Percentiles rank a stretch among this genome's conserved stretches.
Conservation (phyloP, 1,140 invertebrate genomes). For the Rhyzopertha dominica region DNA sequence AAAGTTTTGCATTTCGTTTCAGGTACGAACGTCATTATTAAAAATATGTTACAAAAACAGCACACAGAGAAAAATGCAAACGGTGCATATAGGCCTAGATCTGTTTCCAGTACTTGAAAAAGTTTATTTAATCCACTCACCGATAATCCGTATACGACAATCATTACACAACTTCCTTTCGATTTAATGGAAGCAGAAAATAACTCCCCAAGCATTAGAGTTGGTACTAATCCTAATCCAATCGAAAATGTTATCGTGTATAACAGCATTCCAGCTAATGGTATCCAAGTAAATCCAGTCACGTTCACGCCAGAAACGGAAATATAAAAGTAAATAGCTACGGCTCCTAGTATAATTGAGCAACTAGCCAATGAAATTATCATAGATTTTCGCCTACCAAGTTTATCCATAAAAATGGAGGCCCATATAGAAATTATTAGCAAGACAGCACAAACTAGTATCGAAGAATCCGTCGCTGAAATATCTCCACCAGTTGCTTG, state of each 20-base stretch:
- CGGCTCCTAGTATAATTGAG: constrained; percentile 46
- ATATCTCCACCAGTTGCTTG: constrained; percentile 55
- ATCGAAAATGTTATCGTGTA: constrained; percentile 34
- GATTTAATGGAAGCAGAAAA: constrained; percentile 39
- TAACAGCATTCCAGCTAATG: constrained; percentile 29
- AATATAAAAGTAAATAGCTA: constrained; percentile 49
- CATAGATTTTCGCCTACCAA: constrained; percentile 62
- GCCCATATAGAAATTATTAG: constrained; percentile 58
- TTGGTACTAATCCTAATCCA: constrained; percentile 35
- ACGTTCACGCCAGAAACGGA: constrained; percentile 22
- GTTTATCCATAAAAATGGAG: constrained; percentile 61
- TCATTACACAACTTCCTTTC: constrained; percentile 29
- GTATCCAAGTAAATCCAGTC: constrained; percentile 36
- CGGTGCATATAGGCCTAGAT: constrained; percentile 62
- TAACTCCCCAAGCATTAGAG: constrained; percentile 38
- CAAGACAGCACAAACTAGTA: constrained; percentile 53
- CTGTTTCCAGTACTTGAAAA: constrained; percentile 40
- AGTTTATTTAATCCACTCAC: constrained; percentile 41
- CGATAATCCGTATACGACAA: constrained; percentile 22
- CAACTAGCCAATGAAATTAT: constrained; percentile 53
- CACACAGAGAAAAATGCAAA: constrained; percentile 77
- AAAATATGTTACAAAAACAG: constrained; percentile 65
- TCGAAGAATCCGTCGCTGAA: constrained; percentile 56
- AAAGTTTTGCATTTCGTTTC: constrained; percentile 86
- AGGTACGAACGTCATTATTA: constrained; percentile 75